Conservation (phyloP, 1,140 invertebrate genomes). For the Melitaea cinxia region DNA sequence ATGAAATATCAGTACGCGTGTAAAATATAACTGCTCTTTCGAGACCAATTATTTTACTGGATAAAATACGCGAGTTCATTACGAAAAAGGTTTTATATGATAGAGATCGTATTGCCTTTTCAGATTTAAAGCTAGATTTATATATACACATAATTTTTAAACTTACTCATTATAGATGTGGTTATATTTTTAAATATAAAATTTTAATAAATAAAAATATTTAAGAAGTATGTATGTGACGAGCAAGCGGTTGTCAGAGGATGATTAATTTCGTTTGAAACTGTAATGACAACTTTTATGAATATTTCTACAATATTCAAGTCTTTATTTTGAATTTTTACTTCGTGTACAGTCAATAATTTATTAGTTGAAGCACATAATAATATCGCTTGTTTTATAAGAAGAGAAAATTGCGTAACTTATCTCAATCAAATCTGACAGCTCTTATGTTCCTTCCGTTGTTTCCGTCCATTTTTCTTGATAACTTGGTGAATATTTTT, state of each 20-base stretch:
- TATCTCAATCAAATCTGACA: conserved; percentile 42
- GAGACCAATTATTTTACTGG: conserved; percentile 26
- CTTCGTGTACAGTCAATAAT: conserved; percentile 4
- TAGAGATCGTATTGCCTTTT: conserved; percentile 12
- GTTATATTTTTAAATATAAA: not conserved
- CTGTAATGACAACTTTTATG: not conserved
- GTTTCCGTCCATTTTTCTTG: conserved; percentile 32
- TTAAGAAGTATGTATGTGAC: too few species aligned
- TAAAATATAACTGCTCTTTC: conserved; percentile 29
- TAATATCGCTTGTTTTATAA: conserved; percentile 19
- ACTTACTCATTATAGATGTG: not conserved
- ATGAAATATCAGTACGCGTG: conserved; percentile 19
- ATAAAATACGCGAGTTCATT: conserved; percentile 27
- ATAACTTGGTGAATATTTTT: conserved; percentile 22
- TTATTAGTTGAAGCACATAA: conserved; percentile 21
- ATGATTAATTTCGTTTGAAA: too few species aligned
- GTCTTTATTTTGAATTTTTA: not conserved
- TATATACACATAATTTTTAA: not conserved
- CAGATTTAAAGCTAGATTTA: conserved; percentile 19
- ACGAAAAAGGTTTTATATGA: conserved; percentile 25
- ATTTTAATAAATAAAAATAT: not conserved
- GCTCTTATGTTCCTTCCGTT: conserved; percentile 24
- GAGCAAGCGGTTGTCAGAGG: too few species aligned
- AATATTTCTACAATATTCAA: too few species aligned
- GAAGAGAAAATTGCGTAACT: conserved; percentile 38